Conservation (phyloP, 2,797 vertebrate genomes). For the Borostomias antarcticus region DNA sequence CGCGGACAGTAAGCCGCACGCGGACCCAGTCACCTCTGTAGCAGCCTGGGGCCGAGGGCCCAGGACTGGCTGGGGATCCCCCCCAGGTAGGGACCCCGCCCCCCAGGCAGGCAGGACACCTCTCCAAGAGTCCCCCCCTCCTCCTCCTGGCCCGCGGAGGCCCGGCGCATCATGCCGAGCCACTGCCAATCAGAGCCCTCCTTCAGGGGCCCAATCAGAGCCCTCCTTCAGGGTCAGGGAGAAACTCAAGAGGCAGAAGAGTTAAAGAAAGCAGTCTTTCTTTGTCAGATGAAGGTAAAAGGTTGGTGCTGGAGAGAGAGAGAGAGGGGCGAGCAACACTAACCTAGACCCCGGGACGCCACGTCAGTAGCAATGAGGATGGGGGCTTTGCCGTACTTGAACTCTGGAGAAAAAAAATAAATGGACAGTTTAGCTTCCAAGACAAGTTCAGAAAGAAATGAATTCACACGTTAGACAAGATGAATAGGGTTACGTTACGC, state of each 20-base stretch:
- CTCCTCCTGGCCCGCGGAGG: constrained; percentile 80
- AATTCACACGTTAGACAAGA: neutral
- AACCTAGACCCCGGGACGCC: constrained; percentile 98
- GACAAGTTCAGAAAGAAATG: neutral
- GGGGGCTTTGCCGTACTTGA: constrained; percentile 97
- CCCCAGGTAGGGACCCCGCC: too few relatives aligned
- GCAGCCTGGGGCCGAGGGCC: constrained; percentile 91
- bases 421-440: too few relatives aligned
- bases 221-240: constrained; percentile 96
- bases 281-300: constrained; percentile 75
- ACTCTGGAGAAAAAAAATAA: constrained; percentile 77
- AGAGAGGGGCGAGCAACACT: constrained; percentile 61
- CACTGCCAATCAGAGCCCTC: constrained; percentile 99
- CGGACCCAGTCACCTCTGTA: constrained; percentile 92
- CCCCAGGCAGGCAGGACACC: constrained; percentile 95
- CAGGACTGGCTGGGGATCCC: constrained; percentile 63
- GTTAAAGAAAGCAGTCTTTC: constrained; percentile 99
- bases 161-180: constrained; percentile 99
- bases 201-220: constrained; percentile 98
- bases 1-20: constrained; percentile 83
- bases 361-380: constrained; percentile 99
- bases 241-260: constrained; percentile 95
- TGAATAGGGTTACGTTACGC: neutral
- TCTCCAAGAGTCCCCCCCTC: constrained; percentile 98
- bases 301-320: neutral